Conservation (phyloP, 2,797 vertebrate genomes). For the Halcyon smyrnensis region DNA sequence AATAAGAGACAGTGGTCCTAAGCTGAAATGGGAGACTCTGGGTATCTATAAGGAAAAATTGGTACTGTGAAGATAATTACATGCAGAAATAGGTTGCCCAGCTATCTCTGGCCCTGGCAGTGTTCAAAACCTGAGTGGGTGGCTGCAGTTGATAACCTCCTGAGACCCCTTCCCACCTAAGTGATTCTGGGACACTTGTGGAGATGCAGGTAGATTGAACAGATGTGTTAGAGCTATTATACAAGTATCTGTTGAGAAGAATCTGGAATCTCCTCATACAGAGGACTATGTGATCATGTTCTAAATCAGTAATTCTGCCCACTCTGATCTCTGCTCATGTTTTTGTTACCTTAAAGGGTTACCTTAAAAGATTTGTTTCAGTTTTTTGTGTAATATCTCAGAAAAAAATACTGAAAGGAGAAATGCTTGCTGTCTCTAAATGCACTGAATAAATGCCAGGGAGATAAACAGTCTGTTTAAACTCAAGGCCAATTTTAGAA, state of each 20-base stretch:
- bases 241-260: neutral
- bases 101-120: neutral
- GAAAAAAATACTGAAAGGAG: neutral
- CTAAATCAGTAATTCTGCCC: neutral
- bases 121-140: neutral
- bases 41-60: neutral
- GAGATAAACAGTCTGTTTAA: neutral
- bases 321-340: neutral
- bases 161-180: accelerated
- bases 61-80: neutral
- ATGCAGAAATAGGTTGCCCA: neutral
- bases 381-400: neutral
- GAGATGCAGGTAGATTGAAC: neutral
- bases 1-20: neutral
- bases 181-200: neutral
- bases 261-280: neutral
- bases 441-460: neutral
- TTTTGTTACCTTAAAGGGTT: neutral
- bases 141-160: neutral
- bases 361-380: neutral
- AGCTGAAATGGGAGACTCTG: neutral
- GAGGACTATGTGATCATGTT: neutral
- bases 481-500: neutral
- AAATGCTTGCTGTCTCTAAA: neutral
- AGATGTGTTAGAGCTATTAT: neutral